phyloP scores from a whole-genome alignment of 2,797 vertebrate genomes.

The Remorina albescens region DNA sequence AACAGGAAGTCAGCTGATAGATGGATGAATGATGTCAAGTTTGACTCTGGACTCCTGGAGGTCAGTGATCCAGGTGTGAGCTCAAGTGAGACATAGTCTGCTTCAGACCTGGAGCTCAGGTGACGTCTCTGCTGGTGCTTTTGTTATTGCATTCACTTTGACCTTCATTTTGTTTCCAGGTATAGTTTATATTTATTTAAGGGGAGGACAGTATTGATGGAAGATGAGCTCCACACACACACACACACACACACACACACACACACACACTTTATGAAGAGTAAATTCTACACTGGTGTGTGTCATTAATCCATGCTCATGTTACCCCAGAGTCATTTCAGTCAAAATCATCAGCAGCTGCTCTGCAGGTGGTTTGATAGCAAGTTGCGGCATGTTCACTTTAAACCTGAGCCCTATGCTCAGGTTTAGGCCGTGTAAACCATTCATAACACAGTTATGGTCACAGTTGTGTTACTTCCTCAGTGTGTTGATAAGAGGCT shows the following conservation, averaged over 20 bases:
- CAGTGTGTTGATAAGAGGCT: neutral
- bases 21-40: neutral
- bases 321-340: neutral
- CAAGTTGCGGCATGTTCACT: slow-evolving; percentile 22
- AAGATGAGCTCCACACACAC: neutral
- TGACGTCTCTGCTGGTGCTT: neutral
- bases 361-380: neutral
- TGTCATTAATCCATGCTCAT: slow-evolving; percentile 28
- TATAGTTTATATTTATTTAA: neutral
- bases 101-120: neutral
- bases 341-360: neutral
- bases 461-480: neutral
- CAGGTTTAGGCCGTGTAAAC: neutral
- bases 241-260: slow-evolving; percentile 16
- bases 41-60: neutral
- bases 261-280: neutral
- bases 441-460: neutral
- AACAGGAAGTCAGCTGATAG: too few species aligned
- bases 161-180: neutral
- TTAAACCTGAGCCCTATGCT: neutral
- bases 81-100: neutral
- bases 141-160: neutral
- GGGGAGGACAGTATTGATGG: neutral
- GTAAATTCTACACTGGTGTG: too few species aligned
- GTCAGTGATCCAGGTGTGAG: neutral